Evolutionary conservation across 2,797 vertebrate genomes (phyloP), one percentile per base, ranked within the genome.

Genomic region (Adelosebastes latens): DNA sequence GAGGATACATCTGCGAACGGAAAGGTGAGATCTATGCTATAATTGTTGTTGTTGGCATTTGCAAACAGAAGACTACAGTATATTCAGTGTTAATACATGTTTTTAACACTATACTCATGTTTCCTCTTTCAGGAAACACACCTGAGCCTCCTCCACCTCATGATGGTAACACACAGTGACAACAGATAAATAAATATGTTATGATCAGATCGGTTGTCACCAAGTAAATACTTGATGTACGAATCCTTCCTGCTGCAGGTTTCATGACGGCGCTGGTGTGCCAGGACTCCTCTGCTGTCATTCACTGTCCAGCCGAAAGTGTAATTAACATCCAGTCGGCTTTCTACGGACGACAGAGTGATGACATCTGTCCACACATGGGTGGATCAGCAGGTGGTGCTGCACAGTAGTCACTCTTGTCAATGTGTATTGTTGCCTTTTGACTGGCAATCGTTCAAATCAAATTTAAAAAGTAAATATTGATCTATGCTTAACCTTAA

Each of bases 321-420:
- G 93, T 96, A 1, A 96, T 97, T n/a, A 96, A 95, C 91, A 91
- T 97, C 77, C 93, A 95, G 82, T 96, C 96, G 0, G 96, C 94
- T 64, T 96, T 96, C 93, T 96, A 73, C 0, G 96, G 96, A 14
- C 92, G 96, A 3, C 89, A 84, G 22, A 93, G 59, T 5, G 72
- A 65, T 1, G 88, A 88, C 22, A 93, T 96, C 89, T 97, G 96
- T 86, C 93, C 95, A 2, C 86, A 89, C 22, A 42, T 81, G 18
- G 87, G 59, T 0, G 92, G 84, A 34, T 76, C 91, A 11, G 75
- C 72, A 86, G 88, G 87, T 75, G 78, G 58, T 73, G 53, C 52
- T 49, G 32, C 14, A 59, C 36, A 27, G 20, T 31, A 7, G 8
- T 42, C 36, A 18, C 62, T 49, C 25, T 22, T 22, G 27, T 22